Base-by-base conservation (phyloP, 1,140 invertebrate species). In the Branchinecta lindahli region DNA sequence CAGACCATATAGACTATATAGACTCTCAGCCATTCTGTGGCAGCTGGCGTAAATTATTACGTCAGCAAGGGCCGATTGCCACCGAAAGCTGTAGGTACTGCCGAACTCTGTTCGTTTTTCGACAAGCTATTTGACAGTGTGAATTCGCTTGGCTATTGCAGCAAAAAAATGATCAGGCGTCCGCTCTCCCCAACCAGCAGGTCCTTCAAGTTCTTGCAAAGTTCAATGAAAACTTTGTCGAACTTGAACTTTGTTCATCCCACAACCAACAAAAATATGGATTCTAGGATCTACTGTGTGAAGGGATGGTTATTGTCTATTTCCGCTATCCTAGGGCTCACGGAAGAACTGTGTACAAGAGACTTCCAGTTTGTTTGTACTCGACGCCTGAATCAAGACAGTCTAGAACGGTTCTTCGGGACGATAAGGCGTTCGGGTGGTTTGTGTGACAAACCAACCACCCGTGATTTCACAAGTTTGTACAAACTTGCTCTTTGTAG, bases 401-500 rank as follows among this genome's bases (percentile, higher is more conserved):
- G 47, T 52, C 47, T 52, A 52, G 47, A 52, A 52, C 47, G 47
- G 47, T 52, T 52, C 47, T 52, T 52, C 47, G 47, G 47, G 47
- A 52, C 47, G n/a, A 52, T 52, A 52, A 52, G 47, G 47, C 47
- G 47, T 52, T 52, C 47, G 47, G 47, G 47, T 52, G n/a, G 47
- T 52, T n/a, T 52, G 47, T 52, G 47, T 52, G 47, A 52, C 47
- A 52, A 52, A 52, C 47, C 47, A 52, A 52, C 47, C 47, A 52
- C 47, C 47, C n/a, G 9, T 52, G 47, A 52, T 52, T 52, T 52
- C 47, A 9, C 47, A 52, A 52, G n/a, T 52, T 52, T 52, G n/a
- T 52, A 52, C 47, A 52, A 52, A 52, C 47, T 52, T 52, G 47
- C 47, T 52, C 47, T 52, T 52, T 52, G 47, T 52, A 52, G 47